Conservation (phyloP, 30 jellyfish, hydroid and myxozoan genomes). For the Turritopsis rubra region DNA sequence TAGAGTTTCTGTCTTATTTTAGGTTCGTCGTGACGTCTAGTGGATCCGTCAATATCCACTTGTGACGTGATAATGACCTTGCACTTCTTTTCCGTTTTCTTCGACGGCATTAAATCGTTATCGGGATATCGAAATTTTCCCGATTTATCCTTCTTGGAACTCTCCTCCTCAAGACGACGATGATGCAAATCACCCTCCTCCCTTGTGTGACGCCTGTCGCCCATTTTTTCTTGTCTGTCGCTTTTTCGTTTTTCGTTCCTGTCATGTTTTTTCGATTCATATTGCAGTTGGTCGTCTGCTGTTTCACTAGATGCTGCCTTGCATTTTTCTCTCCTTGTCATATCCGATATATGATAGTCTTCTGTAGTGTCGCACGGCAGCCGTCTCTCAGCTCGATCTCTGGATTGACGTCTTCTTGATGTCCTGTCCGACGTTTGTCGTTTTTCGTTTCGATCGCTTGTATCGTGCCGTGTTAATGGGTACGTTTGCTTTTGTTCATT, state of each 20-base stretch:
- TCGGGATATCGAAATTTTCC: background rate
- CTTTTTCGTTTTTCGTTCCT: background rate
- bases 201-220: background rate
- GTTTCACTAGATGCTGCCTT: background rate
- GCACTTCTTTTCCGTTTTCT: background rate
- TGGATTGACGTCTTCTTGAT: background rate
- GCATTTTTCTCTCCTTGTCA: background rate
- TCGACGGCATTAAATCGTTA: background rate
- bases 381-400: constrained; percentile 1
- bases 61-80: background rate
- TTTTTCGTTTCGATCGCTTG: background rate
- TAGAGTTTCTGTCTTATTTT: background rate
- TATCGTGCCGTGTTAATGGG: background rate
- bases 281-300: background rate
- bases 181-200: constrained; percentile 7
- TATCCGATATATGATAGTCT: background rate
- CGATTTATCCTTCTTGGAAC: background rate
- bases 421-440: background rate
- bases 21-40: background rate
- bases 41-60: background rate
- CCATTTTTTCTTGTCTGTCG: background rate
- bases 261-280: background rate
- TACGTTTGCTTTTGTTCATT: background rate
- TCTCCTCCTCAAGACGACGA: constrained; percentile 3
- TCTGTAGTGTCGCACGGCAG: background rate